Evolutionary conservation across 2,797 vertebrate genomes (phyloP).

Genomic region (Helicolenus hilgendorfi): DNA sequence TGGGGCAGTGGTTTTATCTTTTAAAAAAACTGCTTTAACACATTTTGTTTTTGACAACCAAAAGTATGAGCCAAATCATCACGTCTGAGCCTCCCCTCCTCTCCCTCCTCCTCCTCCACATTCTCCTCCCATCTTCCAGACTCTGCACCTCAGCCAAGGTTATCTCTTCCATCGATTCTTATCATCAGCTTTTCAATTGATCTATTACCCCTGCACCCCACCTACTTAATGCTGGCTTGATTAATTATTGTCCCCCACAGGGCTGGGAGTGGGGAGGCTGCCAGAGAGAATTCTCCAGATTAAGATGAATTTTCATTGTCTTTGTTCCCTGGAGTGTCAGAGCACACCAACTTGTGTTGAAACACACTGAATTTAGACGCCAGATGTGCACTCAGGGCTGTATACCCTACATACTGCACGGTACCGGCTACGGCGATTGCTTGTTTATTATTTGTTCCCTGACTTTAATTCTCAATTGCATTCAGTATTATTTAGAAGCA

Average conservation of each 20-base stretch:
- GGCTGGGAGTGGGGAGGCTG: conserved; percentile 64
- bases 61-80: conserved; percentile 47
- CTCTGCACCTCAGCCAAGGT: conserved; percentile 85
- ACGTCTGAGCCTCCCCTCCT: background rate
- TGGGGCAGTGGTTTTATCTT: conserved; percentile 33
- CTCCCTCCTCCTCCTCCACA: background rate
- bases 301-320: conserved; percentile 81
- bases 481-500: conserved; percentile 70
- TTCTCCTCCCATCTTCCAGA: conserved; percentile 67
- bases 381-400: conserved; percentile 32
- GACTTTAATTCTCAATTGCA: conserved; percentile 42
- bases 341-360: conserved; percentile 47
- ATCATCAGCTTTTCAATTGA: conserved; percentile 91
- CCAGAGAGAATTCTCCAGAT: conserved; percentile 73
- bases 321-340: conserved; percentile 63
- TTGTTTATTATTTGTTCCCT: conserved; percentile 36
- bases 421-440: background rate
- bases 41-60: conserved; percentile 52
- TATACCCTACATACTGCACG: background rate
- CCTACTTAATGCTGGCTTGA: conserved; percentile 88
- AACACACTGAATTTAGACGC: conserved; percentile 39
- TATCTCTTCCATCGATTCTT: conserved; percentile 89
- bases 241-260: conserved; percentile 86
- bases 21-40: conserved; percentile 10
- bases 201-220: conserved; percentile 87